These are phyloP conservation scores for Bos indicus DNA, from an alignment of 2,113 vertebrate species.

Conservation along the genomic window DNA sequence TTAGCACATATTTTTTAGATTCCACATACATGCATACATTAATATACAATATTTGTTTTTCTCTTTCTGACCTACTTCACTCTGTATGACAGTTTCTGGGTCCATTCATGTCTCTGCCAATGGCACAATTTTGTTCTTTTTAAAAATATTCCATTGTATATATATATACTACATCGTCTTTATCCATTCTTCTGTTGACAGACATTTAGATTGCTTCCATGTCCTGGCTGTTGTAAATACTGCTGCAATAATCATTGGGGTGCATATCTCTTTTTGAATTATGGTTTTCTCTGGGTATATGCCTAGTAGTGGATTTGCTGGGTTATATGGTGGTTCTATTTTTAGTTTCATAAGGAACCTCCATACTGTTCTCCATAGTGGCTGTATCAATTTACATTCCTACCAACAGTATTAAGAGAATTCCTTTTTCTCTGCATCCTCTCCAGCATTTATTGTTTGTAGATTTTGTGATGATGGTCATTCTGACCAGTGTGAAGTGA, in stretches of 20 bases:
- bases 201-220: background rate
- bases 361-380: background rate
- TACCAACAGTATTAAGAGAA: background rate
- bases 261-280: background rate
- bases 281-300: background rate
- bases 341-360: background rate
- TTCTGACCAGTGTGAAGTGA: background rate
- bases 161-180: background rate
- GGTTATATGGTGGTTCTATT: background rate
- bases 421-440: background rate
- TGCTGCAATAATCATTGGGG: background rate
- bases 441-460: background rate
- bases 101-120: background rate
- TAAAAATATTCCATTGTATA: background rate
- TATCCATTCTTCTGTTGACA: background rate
- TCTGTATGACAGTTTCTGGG: background rate
- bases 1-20: background rate
- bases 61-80: background rate
- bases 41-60: background rate
- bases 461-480: background rate
- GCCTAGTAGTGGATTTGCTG: background rate
- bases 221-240: background rate
- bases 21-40: background rate
- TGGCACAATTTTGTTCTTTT: background rate
- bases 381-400: background rate